Evolutionary conservation across 2,797 vertebrate species (phyloP), one percentile per base, ranked within the genome.

Genomic region (Sebastes kiyomatsui): DNA sequence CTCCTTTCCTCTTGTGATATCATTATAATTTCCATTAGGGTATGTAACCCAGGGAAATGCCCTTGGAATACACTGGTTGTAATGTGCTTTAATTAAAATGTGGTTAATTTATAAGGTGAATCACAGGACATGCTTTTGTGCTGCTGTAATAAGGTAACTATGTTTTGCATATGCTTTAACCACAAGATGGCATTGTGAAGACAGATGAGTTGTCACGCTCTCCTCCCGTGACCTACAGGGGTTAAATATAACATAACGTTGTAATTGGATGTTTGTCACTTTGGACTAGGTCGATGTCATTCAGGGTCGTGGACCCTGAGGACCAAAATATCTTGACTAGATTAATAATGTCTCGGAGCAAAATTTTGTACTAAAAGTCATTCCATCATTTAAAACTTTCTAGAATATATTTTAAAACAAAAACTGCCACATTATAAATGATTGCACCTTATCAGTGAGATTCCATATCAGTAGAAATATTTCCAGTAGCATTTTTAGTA

Each of bases 181-280:
- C 81, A 87, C 87, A 79, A 84, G 78, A 80, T 89, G 80, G 82
- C 77, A 88, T 79, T 67, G 32, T 78, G 66, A 81, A 85, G 67
- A 82, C 74, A 64, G 55, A 66, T 73, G 62, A 79, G 32, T 70
- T 27, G 30, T 46, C 46, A 66, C 33, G 69, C 30, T 30, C 18
- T 49, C 1, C 20, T 38, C 20, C 35, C 10, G 14, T 54, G 32
- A 72, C 46, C n/a, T 49, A 54, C 33, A 73, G 8, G n/a, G n/a
- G 58, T 12, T 23, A 38, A 35, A 11, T 33, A 16, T 8, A 55
- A n/a, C 23, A 27, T 22, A 69, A 18, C 56, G 73, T 58, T 58
- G 7, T 35, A 72, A 68, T 52, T 22, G 27, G 35, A 30, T 72
- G 46, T 46, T 33, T 54, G 10, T 46, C 49, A 64, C n/a, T 82